phyloP scores from a whole-genome alignment of 2,888 invertebrate genomes.

The Lamellibrachia columna region DNA sequence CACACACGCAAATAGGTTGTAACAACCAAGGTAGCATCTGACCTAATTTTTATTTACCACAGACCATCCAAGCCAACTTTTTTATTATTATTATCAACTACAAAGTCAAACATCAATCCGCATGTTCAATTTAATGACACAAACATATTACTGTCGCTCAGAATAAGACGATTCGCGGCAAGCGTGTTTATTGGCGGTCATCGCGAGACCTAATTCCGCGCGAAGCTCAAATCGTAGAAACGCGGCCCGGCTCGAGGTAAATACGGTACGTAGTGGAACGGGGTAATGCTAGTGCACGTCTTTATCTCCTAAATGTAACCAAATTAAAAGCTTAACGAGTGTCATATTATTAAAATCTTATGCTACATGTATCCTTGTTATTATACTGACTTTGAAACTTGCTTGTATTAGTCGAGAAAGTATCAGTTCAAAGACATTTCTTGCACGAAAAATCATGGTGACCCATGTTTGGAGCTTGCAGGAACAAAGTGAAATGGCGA shows the following conservation, averaged over 20 bases:
- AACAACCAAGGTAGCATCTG: constrained; percentile 9
- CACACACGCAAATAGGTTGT: constrained; percentile 3
- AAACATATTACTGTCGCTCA: neutral
- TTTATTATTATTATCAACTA: neutral
- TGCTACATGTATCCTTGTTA: constrained; percentile 8
- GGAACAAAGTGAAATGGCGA: constrained; percentile 23
- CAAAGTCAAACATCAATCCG: neutral
- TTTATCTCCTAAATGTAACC: neutral
- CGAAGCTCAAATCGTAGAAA: constrained; percentile 12
- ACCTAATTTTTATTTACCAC: constrained; percentile 16
- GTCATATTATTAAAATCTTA: neutral
- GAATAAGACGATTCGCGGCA: neutral
- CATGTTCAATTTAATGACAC: neutral
- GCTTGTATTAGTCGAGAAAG: neutral
- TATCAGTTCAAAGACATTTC: neutral
- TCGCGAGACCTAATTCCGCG: constrained; percentile 12
- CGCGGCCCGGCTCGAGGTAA: constrained; percentile 16
- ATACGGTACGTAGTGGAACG: constrained; percentile 9
- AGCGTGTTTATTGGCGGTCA: constrained; percentile 12
- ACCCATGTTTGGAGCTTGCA: neutral
- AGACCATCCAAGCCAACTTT: constrained; percentile 13
- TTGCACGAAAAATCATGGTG: neutral
- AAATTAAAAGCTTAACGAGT: constrained; percentile 17
- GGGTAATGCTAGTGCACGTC: constrained; percentile 16
- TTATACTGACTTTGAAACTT: neutral